A percentile compares a stretch with the other conserved stretches of the same genome.
Evolutionary conservation across 2,797 vertebrate species (phyloP).

Genomic region (Sebastes diploproa): DNA sequence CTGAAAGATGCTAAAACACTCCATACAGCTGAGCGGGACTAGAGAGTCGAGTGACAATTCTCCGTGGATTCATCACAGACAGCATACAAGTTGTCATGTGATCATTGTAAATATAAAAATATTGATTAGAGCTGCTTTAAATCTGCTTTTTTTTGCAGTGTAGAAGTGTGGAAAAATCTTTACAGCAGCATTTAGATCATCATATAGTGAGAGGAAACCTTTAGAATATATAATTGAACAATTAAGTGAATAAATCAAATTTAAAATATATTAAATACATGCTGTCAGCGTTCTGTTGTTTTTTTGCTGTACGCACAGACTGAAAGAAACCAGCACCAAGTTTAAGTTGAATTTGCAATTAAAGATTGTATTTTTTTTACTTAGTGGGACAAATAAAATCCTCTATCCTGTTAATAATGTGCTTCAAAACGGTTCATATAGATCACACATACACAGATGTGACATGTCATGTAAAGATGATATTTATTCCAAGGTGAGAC

Average conservation of each 20-base stretch:
- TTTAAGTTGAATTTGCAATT: background rate
- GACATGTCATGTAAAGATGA: background rate
- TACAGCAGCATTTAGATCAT: too few species aligned
- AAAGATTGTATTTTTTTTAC: background rate
- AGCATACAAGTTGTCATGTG: background rate
- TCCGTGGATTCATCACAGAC: background rate
- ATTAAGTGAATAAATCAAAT: too few species aligned
- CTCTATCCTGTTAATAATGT: background rate
- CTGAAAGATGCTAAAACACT: too few species aligned
- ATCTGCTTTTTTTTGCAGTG: background rate
- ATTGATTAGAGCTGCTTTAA: background rate
- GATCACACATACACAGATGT: background rate
- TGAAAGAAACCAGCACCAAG: too few species aligned
- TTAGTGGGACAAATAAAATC: background rate
- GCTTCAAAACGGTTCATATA: background rate
- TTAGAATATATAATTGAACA: too few species aligned
- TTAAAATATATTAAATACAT: too few species aligned
- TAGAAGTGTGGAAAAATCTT: too few species aligned
- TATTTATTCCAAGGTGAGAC: background rate
- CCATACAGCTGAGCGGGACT: too few species aligned
- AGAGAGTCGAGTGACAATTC: background rate
- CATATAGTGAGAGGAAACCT: too few species aligned
- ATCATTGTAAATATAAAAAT: background rate
- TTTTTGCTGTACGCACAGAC: too few species aligned
- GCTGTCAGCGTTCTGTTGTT: too few species aligned